phyloP scores from a whole-genome alignment of 2,888 invertebrate species.

The Sthenelais limicola region DNA sequence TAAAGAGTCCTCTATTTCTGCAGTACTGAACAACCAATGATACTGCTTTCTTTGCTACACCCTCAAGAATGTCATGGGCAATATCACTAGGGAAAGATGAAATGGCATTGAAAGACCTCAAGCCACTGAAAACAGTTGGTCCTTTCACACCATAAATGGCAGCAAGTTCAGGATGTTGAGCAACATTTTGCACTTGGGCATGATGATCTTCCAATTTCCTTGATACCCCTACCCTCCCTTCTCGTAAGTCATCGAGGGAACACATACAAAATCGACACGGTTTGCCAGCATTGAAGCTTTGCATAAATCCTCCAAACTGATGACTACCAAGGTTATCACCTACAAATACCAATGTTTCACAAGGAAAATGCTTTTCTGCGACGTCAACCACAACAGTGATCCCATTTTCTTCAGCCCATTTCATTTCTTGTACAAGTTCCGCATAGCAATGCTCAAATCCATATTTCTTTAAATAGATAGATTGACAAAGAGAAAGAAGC shows the following conservation, averaged over 20 bases:
- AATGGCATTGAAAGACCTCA: not conserved
- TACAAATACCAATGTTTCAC: not conserved
- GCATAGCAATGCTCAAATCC: not conserved
- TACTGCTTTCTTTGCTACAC: not conserved
- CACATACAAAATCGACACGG: not conserved
- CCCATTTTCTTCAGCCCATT: not conserved
- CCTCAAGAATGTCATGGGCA: not conserved
- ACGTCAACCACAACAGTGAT: not conserved
- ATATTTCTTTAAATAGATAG: not conserved
- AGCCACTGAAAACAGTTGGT: not conserved
- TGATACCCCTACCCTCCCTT: not conserved
- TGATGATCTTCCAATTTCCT: not conserved
- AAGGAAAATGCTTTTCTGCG: not conserved
- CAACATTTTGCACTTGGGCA: not conserved
- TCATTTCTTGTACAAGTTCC: not conserved
- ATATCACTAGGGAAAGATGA: not conserved
- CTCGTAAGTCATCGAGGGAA: not conserved
- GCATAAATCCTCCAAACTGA: not conserved
- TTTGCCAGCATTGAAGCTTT: not conserved
- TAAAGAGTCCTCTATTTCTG: not conserved
- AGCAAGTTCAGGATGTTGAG: not conserved
- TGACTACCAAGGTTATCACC: not conserved
- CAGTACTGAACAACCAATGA: not conserved
- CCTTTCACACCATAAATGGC: not conserved
- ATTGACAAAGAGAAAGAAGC: not conserved